Evolutionary conservation across 1,140 invertebrate species (phyloP).

Genomic region (Heterodera schachtii): DNA sequence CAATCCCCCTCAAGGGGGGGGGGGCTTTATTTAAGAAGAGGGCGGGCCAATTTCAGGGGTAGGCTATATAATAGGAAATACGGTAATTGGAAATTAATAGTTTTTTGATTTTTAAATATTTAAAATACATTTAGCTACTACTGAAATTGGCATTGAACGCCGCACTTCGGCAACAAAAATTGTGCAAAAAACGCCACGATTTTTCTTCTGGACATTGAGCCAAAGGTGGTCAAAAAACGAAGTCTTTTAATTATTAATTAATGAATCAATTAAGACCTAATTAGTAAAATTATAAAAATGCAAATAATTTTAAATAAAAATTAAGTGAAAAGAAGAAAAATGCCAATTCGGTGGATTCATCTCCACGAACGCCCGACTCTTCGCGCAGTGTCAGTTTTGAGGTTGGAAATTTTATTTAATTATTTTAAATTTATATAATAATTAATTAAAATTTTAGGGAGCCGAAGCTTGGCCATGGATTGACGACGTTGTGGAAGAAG

Average conservation of each 20-base stretch:
- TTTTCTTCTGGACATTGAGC: constrained; percentile 27
- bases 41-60: too few species aligned
- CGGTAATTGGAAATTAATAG: too few species aligned
- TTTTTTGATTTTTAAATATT: not conserved
- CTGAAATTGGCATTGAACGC: not conserved
- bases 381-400: constrained; percentile 26
- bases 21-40: too few species aligned
- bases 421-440: not conserved
- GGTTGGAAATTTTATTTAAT: not conserved
- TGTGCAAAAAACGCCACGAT: constrained; percentile 6
- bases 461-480: constrained; percentile 28
- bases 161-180: not conserved
- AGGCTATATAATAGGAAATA: too few species aligned
- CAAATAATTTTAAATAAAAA: not conserved
- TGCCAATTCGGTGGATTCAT: not conserved
- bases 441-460: constrained; percentile 5
- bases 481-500: not conserved
- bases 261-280: not conserved
- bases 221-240: not conserved
- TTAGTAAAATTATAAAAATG: not conserved
- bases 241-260: not conserved
- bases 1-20: too few species aligned
- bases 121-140: not conserved
- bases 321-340: constrained; percentile 7
- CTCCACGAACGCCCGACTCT: constrained; percentile 8